Base-by-base conservation (phyloP, 2,797 vertebrate genomes). In the Diceros bicornis region DNA sequence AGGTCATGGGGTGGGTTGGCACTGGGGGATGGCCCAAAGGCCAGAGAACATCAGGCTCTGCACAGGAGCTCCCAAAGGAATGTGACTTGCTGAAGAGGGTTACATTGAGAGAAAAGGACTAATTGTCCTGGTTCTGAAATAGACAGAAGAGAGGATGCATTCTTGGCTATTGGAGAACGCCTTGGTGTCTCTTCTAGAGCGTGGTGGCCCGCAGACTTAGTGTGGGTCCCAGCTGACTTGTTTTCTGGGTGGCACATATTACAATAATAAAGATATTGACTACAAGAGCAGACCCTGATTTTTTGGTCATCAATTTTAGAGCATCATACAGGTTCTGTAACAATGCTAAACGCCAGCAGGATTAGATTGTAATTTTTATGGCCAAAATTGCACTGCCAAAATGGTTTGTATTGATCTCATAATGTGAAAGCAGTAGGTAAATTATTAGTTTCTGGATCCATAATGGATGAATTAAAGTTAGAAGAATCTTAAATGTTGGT, bases 401-500 rank as follows among this genome's bases (percentile, higher is more conserved):
- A 23, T 90, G 62, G 47, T 83, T 93, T 61, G 55, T n/a, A 71
- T 88, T 74, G 23, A 75, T 85, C 10, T 94, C 64, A 41, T 81
- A 71, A 62, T 68, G 9, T 82, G 62, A 89, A 77, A 89, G 18
- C 27, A 79, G n/a, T 59, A 50, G 75, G 1, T 78, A 66, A 95
- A 34, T 77, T 82, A 25, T 32, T 95, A 55, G 52, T 86, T 92
- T 92, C n/a, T 91, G 11, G 52, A 55, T 83, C 12, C 66, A 59
- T 87, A 91, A 25, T 95, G 50, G 14, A 82, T 94, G 8, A 64
- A 79, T 61, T 37, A 32, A 89, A 55, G 17, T 95, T 85, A 90
- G 62, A 82, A 92, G 68, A 92, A 59, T 86, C 55, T 78, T 74
- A 92, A 94, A 82, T 92, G 34, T n/a, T 89, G 34, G 47, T 47